Conservation (phyloP, 2,888 invertebrate species). For the Conus canariensis region DNA sequence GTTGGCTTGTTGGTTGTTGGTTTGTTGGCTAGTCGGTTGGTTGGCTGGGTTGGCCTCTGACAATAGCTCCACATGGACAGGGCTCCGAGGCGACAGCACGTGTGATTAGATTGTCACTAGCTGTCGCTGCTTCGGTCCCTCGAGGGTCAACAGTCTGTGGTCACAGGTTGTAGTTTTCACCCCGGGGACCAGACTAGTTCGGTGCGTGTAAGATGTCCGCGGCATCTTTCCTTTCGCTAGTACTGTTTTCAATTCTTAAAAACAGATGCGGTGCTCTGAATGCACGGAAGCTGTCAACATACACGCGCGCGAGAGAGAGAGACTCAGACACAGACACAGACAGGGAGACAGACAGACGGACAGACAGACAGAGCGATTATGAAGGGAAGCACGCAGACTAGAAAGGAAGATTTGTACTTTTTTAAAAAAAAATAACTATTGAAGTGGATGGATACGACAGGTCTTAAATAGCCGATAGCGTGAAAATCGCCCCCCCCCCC, state of each 20-base stretch:
- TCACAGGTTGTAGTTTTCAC: background rate
- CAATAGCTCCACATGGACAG: background rate
- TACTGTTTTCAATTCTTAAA: too few species aligned
- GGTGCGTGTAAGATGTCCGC: too few species aligned
- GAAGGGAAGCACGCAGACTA: background rate
- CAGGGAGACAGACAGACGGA: background rate
- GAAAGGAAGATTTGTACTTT: background rate
- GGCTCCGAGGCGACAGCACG: constrained; percentile 1
- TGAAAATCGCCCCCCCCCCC: background rate
- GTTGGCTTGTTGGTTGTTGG: too few species aligned
- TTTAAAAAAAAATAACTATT: too few species aligned
- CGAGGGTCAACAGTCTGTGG: background rate
- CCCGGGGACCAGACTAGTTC: background rate
- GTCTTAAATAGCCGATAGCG: too few species aligned
- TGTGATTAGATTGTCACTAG: constrained; percentile 13
- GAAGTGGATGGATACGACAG: too few species aligned
- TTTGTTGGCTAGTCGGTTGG: too few species aligned
- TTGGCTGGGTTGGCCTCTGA: constrained; percentile 2
- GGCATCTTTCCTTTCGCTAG: too few species aligned
- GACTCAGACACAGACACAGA: background rate
- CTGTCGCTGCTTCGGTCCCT: background rate
- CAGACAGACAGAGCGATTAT: background rate
- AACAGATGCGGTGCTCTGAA: too few species aligned
- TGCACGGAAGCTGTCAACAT: too few species aligned
- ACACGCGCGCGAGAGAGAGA: background rate